phyloP scores from a whole-genome alignment of 2,888 invertebrate genomes.

The Augochlorella aurata region DNA sequence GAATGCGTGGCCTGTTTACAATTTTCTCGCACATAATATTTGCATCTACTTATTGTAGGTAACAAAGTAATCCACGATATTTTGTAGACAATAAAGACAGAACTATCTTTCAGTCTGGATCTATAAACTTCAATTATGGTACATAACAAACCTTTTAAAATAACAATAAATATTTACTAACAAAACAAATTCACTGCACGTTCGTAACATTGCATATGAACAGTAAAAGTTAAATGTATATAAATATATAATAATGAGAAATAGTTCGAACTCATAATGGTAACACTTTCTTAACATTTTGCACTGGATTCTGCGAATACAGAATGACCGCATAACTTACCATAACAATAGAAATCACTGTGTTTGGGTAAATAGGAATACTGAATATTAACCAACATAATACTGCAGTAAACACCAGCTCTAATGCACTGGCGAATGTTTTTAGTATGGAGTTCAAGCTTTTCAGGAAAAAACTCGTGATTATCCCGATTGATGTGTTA shows the following conservation, averaged over 20 bases:
- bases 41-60: background rate
- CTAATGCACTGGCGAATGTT: conserved; percentile 97
- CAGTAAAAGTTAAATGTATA: background rate
- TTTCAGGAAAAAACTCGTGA: conserved; percentile 96
- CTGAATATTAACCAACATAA: conserved; percentile 93
- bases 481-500: conserved; percentile 95
- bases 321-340: conserved; percentile 92
- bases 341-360: conserved; percentile 90
- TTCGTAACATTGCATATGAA: too few species aligned
- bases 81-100: background rate
- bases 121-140: background rate
- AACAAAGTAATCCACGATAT: background rate
- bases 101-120: background rate
- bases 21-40: background rate
- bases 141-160: background rate
- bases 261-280: conserved; percentile 2
- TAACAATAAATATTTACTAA: conserved; percentile 30
- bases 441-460: conserved; percentile 97
- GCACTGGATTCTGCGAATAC: conserved; percentile 95
- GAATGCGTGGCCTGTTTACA: too few species aligned
- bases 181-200: conserved; percentile 7
- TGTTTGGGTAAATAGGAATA: conserved; percentile 92
- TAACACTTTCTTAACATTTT: conserved; percentile 63
- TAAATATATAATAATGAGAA: conserved; percentile 6
- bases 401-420: conserved; percentile 94